Base-by-base conservation (phyloP, 2,888 invertebrate species). In the Sinopyrophorus schimmeli region DNA sequence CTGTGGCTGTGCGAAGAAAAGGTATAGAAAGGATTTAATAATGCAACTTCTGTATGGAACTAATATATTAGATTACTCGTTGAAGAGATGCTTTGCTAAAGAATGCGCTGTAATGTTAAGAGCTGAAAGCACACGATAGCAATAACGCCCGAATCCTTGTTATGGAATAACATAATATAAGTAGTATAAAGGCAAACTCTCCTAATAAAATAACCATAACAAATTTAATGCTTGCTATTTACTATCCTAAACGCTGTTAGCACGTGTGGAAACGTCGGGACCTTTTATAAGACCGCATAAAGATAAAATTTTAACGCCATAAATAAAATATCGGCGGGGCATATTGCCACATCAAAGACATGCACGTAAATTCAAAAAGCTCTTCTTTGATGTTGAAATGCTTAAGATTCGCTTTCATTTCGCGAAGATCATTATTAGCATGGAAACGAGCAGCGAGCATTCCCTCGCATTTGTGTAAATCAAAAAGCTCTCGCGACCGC, bases 401-500 rank as follows among this genome's bases (percentile, higher is more conserved):
- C 31, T 47, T 39, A 39, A 32, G 31, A 37, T 40, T 47, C 34
- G 26, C 40, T 47, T 47, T 47, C 38, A 28, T 30, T 31, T 11
- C 39, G 27, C 21, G 34, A 24, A 37, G 43, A 27, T 43, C 35
- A 40, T 42, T 48, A 47, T 47, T 47, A 51, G 17, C 30, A 20
- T 15, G 21, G 37, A 23, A 37, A 38, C 21, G 35, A 23, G 15
- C n/a, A n/a, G n/a, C 21, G 20, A 31, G n/a, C 18, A 37, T 34
- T 37, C 27, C 32, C 10, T 17, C 21, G 47, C 41, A 23, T 51
- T 47, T 46, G 40, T 47, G 30, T 28, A 30, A 47, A 51, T 47
- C 47, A 28, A 51, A 51, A 51, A 35, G 39, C 50, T 18, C 34
- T 43, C 39, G 16, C 37, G 20, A 47, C 40, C 48, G 44, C 49